A percentile compares a stretch with the other conserved stretches of the same genome.
Conservation (phyloP, 2,113 vertebrate genomes). For the Pithys albifrons region DNA sequence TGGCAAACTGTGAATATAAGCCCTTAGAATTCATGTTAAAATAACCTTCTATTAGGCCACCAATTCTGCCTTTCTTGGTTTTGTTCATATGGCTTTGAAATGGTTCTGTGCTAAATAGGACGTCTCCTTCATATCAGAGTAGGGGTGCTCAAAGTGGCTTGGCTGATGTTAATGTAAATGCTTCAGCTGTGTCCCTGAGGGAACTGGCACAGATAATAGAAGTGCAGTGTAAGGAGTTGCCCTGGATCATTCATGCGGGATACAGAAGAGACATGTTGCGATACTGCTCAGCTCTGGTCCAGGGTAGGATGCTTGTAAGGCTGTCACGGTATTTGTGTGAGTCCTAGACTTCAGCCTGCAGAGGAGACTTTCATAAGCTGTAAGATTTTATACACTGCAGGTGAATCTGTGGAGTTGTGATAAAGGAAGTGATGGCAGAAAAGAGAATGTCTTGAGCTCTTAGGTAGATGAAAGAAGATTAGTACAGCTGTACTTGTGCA, state of each 20-base stretch:
- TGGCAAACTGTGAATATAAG: background rate
- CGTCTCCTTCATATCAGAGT: background rate
- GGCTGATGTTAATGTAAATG: background rate
- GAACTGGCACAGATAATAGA: background rate
- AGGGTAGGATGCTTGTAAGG: background rate
- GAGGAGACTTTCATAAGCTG: background rate
- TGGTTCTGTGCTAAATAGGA: background rate
- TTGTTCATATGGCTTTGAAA: background rate
- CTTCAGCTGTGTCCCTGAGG: background rate
- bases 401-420: background rate
- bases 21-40: background rate
- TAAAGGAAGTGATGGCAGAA: background rate
- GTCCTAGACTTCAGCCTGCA: background rate
- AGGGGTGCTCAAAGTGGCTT: background rate
- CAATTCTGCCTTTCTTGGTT: background rate
- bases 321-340: background rate
- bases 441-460: background rate
- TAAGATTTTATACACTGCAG: background rate
- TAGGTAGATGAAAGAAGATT: background rate
- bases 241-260: background rate
- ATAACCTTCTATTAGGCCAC: background rate
- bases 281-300: background rate
- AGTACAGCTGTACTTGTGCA: no score
- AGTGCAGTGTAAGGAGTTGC: accelerated
- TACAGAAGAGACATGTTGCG: background rate